These are phyloP conservation scores for Ceratotherium simum DNA, from an alignment of 2,113 vertebrate genomes.

Conservation along the genomic window DNA sequence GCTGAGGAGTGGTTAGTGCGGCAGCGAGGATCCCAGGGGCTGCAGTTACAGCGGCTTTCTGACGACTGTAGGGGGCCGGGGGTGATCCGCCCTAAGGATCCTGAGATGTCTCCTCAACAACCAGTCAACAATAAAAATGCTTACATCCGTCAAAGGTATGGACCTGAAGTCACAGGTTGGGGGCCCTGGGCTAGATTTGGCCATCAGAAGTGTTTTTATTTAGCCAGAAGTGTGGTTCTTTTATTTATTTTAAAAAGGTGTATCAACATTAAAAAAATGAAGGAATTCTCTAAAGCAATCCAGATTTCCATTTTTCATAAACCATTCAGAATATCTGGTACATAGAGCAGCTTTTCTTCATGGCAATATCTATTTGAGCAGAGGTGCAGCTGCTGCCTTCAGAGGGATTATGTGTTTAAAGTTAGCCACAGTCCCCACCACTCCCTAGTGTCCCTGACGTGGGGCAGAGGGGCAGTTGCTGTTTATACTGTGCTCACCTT, in stretches of 20 bases:
- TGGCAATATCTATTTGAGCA: accelerated
- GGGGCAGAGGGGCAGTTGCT: not conserved
- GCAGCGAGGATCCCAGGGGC: too few species aligned
- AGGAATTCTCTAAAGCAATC: not conserved
- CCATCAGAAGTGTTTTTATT: not conserved
- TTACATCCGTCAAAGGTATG: not conserved
- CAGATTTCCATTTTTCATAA: not conserved
- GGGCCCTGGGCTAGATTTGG: not conserved
- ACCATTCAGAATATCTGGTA: not conserved
- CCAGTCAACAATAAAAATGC: too few species aligned
- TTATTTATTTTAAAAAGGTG: not conserved
- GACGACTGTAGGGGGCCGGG: accelerated
- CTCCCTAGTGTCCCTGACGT: not conserved
- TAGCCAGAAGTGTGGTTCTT: not conserved
- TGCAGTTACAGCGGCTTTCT: not conserved
- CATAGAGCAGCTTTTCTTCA: not conserved
- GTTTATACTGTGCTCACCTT: not conserved
- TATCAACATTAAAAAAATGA: not conserved
- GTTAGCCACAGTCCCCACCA: not conserved
- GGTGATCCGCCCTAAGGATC: too few species aligned
- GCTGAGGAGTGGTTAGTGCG: accelerated
- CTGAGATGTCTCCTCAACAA: not conserved
- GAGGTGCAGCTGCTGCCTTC: not conserved
- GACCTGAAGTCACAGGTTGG: not conserved
- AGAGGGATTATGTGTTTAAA: not conserved